Evolutionary conservation across 2,797 vertebrate genomes (phyloP).

Genomic region (Myotis myotis): DNA sequence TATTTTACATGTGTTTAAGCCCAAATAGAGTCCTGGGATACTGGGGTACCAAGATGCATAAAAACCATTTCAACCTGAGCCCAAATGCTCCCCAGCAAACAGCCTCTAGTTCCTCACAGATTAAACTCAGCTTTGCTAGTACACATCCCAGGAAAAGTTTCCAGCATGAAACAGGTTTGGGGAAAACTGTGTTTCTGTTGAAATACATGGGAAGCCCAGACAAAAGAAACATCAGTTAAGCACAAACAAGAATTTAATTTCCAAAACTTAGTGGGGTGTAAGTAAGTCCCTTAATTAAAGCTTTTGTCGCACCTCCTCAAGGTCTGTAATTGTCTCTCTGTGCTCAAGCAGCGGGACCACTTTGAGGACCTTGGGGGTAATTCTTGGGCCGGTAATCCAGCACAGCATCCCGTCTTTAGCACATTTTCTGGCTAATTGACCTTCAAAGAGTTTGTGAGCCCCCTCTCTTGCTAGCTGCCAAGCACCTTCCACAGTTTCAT

Average conservation of each 20-base stretch:
- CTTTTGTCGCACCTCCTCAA: slow-evolving; percentile 83
- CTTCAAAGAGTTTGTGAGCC: slow-evolving; percentile 84
- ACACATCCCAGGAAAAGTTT: background rate
- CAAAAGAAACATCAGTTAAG: slow-evolving; percentile 80
- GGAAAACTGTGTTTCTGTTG: slow-evolving; percentile 42
- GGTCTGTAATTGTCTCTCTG: slow-evolving; percentile 82
- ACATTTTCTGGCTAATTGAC: slow-evolving; percentile 90
- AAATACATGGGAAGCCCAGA: slow-evolving; percentile 64
- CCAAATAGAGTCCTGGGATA: background rate
- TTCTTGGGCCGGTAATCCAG: slow-evolving; percentile 84
- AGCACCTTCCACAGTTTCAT: slow-evolving; percentile 86
- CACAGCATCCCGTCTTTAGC: slow-evolving; percentile 84
- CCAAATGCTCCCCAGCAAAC: background rate
- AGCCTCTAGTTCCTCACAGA: background rate
- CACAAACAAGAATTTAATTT: slow-evolving; percentile 85
- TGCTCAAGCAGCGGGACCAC: slow-evolving; percentile 73
- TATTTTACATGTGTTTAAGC: background rate
- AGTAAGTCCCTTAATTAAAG: slow-evolving; percentile 87
- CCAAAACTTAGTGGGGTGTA: slow-evolving; percentile 85
- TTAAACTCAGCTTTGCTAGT: background rate
- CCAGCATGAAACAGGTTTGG: slow-evolving; percentile 25
- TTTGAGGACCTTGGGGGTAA: slow-evolving; percentile 84
- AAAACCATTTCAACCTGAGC: background rate
- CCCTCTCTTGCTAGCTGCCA: slow-evolving; percentile 80
- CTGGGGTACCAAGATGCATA: background rate